Evolutionary conservation across 23 tunicate species (phyloP).

Genomic region (Clavelina lepadiformis): DNA sequence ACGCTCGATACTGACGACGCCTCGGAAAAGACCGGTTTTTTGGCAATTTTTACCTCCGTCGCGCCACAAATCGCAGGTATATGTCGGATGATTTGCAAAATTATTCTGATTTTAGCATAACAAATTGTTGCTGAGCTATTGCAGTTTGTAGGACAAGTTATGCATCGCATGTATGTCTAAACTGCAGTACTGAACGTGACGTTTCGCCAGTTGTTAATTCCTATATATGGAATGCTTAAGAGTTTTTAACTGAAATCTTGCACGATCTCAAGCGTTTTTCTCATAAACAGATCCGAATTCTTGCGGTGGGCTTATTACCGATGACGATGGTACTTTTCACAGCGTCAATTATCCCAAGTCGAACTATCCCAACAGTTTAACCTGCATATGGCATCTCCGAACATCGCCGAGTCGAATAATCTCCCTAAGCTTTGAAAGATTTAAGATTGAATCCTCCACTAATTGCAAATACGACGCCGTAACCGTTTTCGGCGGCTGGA

Average conservation of each 20-base stretch:
- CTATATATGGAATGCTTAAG: no score
- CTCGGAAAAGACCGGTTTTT: constrained; percentile 49
- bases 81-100: not conserved
- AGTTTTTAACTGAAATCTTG: no score
- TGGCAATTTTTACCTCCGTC: constrained; percentile 40
- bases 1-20: constrained; percentile 49
- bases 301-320: constrained; percentile 71
- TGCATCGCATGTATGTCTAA: not conserved
- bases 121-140: no score
- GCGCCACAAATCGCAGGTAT: constrained; percentile 51
- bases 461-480: constrained; percentile 72
- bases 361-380: constrained; percentile 54
- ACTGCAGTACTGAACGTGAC: no score
- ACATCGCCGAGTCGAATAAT: constrained; percentile 21
- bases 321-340: constrained; percentile 48
- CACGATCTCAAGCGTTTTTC: no score
- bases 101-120: not conserved
- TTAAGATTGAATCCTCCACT: constrained; percentile 54
- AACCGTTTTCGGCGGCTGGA: constrained; percentile 39
- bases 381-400: constrained; percentile 78
- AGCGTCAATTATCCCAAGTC: constrained; percentile 81
- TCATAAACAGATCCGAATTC: constrained; percentile 50
- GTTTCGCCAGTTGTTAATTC: no score
- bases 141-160: not conserved
- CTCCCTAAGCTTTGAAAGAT: constrained; percentile 35